These are phyloP conservation scores for Heterotis niloticus DNA, from an alignment of 2,113 vertebrate species.

Conservation along the genomic window DNA sequence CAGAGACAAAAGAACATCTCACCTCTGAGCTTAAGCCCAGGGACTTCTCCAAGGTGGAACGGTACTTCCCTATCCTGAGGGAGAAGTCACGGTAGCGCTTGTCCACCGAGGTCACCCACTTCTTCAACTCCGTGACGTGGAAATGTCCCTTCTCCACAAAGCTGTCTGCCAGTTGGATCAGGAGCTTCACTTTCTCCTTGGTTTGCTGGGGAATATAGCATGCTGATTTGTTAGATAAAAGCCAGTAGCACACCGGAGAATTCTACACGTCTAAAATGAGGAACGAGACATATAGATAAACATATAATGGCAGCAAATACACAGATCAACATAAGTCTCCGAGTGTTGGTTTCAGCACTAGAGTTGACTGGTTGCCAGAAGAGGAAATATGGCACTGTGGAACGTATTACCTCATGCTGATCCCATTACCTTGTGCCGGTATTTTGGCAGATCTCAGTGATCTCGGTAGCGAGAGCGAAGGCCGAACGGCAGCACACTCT, in stretches of 20 bases:
- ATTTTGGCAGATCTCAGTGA: slow-evolving; percentile 14
- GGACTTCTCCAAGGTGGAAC: slow-evolving; percentile 82
- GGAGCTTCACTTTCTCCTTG: slow-evolving; percentile 94
- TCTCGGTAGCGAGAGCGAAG: neutral
- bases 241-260: neutral
- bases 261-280: neutral
- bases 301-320: neutral
- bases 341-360: neutral
- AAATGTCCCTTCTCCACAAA: slow-evolving; percentile 95
- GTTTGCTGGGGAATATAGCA: slow-evolving; percentile 72
- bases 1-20: slow-evolving; percentile 22
- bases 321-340: neutral
- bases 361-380: neutral
- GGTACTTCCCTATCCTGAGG: slow-evolving; percentile 89
- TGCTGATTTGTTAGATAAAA: neutral
- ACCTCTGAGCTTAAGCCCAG: slow-evolving; percentile 91
- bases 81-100: slow-evolving; percentile 95
- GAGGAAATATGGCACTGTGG: neutral
- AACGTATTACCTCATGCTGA: neutral
- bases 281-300: neutral
- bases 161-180: slow-evolving; percentile 93
- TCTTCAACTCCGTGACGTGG: slow-evolving; percentile 87
- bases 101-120: slow-evolving; percentile 91
- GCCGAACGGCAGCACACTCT: neutral
- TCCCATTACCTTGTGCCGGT: neutral